Conservation (phyloP, 2,113 vertebrate genomes). For the Bujurquina vittata region DNA sequence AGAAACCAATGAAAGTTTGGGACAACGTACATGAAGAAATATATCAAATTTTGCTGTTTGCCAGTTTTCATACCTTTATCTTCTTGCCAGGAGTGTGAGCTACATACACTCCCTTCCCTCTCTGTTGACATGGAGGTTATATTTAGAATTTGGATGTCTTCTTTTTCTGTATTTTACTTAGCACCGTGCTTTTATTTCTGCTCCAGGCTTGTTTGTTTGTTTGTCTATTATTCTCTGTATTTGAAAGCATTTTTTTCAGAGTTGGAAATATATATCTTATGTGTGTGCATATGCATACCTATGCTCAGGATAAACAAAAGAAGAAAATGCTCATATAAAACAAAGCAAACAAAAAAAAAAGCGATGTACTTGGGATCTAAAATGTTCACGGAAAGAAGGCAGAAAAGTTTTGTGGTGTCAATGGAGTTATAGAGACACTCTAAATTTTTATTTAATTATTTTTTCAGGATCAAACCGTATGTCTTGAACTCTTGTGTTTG, state of each 20-base stretch:
- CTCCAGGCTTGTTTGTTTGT: neutral
- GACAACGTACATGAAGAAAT: neutral
- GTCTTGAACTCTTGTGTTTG: neutral
- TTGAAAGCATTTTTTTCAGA: neutral
- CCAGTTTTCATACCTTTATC: neutral
- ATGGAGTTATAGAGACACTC: neutral
- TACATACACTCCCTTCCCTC: neutral
- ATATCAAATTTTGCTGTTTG: neutral
- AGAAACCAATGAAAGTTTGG: neutral
- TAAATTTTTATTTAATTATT: too few species aligned
- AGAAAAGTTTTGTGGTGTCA: neutral
- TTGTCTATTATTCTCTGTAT: neutral
- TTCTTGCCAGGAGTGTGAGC: neutral
- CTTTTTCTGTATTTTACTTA: neutral
- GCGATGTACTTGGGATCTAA: neutral
- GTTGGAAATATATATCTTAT: neutral
- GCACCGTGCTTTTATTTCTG: neutral
- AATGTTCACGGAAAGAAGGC: neutral
- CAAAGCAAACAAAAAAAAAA: neutral
- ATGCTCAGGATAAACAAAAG: neutral
- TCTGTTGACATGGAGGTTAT: neutral
- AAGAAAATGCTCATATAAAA: neutral
- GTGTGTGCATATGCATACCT: neutral
- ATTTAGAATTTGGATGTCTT: conserved; percentile 1
- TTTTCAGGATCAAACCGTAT: too few species aligned